Conservation (phyloP, 1,140 invertebrate species). For the Dendrolimus kikuchii region DNA sequence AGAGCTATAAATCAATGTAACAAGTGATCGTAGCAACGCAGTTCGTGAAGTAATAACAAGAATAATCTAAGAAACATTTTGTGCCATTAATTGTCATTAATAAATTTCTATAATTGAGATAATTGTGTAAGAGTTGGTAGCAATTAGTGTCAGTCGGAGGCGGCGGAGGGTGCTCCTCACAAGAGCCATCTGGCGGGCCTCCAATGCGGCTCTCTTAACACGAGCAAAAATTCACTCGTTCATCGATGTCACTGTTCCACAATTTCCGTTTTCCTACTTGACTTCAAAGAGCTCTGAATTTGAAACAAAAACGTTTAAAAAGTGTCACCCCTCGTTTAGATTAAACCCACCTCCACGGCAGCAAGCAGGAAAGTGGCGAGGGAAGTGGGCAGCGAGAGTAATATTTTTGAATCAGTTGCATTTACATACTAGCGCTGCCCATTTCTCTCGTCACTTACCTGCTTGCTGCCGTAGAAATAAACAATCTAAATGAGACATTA, state of each 20-base stretch:
- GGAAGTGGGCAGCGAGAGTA: too few species aligned
- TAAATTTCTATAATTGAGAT: slow-evolving; percentile 58
- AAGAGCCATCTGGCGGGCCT: slow-evolving; percentile 55
- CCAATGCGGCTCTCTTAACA: slow-evolving; percentile 40
- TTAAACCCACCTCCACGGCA: too few species aligned
- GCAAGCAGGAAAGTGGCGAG: too few species aligned
- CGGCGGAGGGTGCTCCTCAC: slow-evolving; percentile 44
- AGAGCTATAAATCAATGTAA: slow-evolving; percentile 2
- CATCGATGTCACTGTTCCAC: slow-evolving; percentile 27
- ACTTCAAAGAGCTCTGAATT: slow-evolving; percentile 16
- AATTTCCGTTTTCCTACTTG: slow-evolving; percentile 7
- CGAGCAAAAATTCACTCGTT: slow-evolving; percentile 26
- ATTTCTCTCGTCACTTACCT: too few species aligned
- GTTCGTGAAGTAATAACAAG: background rate
- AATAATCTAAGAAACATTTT: slow-evolving; percentile 3
- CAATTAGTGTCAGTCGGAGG: slow-evolving; percentile 52
- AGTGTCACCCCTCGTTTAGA: slow-evolving; percentile 2
- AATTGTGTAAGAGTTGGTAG: slow-evolving; percentile 59
- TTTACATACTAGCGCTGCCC: too few species aligned
- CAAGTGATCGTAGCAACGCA: slow-evolving; percentile 2
- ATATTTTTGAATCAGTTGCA: too few species aligned
- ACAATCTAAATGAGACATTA: too few species aligned
- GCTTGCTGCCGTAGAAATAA: too few species aligned
- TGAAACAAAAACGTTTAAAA: slow-evolving; percentile 27
- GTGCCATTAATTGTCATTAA: slow-evolving; percentile 46